phyloP scores from a whole-genome alignment of 2,113 vertebrate genomes.

The Centropristis striata region DNA sequence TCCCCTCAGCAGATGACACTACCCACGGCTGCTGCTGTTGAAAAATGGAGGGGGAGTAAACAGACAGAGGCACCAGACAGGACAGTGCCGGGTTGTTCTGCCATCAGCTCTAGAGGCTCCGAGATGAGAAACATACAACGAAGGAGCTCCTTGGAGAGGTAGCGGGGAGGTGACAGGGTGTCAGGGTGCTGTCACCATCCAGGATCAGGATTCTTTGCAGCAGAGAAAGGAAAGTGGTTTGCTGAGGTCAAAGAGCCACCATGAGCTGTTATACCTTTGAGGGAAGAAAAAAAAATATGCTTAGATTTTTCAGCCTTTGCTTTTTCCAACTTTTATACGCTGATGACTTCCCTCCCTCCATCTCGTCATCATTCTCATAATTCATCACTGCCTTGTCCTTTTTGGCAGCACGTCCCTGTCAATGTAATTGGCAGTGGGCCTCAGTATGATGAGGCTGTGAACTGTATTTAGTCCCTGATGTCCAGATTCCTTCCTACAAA shows the following conservation, averaged over 20 bases:
- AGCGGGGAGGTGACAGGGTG: conserved; percentile 58
- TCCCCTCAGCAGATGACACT: conserved; percentile 11
- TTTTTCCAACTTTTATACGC: conserved; percentile 33
- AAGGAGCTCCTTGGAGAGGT: conserved; percentile 41
- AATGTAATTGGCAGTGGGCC: conserved; percentile 33
- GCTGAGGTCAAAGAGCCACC: conserved; percentile 52
- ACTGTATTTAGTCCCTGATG: conserved; percentile 15
- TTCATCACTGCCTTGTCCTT: conserved; percentile 27
- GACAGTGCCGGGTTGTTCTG: conserved; percentile 37
- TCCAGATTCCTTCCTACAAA: conserved; percentile 23
- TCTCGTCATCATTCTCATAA: conserved; percentile 35
- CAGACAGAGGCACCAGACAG: conserved; percentile 44
- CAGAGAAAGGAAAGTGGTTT: conserved; percentile 30
- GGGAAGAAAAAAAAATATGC: not conserved
- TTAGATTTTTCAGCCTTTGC: conserved; percentile 23
- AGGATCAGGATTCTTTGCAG: conserved; percentile 32
- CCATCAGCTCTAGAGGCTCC: conserved; percentile 41
- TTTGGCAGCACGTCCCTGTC: conserved; percentile 24
- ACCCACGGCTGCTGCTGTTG: not conserved
- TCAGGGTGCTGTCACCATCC: conserved; percentile 56
- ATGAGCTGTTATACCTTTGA: conserved; percentile 25
- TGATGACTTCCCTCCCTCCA: conserved; percentile 14
- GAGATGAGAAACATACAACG: conserved; percentile 37
- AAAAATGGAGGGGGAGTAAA: conserved; percentile 25
- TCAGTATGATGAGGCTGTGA: conserved; percentile 32